phyloP scores from a whole-genome alignment of 2,888 invertebrate genomes.

The Polyommatus icarus region DNA sequence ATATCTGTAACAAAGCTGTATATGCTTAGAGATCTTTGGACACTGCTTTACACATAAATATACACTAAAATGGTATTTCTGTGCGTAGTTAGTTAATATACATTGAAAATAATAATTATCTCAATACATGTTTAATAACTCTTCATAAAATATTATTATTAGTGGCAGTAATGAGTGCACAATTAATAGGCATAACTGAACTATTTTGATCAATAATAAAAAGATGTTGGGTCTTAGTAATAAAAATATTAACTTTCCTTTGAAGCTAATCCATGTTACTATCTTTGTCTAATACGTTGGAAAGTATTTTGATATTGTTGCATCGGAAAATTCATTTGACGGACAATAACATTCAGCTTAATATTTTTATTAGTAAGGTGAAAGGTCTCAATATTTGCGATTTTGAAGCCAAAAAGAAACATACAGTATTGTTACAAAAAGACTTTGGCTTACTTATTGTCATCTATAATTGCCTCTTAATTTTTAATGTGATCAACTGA shows the following conservation, averaged over 20 bases:
- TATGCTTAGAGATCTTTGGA: slow-evolving; percentile 25
- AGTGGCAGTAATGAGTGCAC: slow-evolving; percentile 3
- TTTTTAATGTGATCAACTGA: slow-evolving; percentile 17
- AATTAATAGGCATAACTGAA: background rate
- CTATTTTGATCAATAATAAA: background rate
- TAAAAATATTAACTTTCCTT: background rate
- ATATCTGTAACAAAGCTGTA: slow-evolving; percentile 19
- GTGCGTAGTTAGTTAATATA: slow-evolving; percentile 56
- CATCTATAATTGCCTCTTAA: background rate
- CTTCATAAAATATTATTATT: background rate
- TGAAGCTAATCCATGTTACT: background rate
- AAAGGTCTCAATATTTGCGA: background rate
- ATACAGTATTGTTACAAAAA: slow-evolving; percentile 14
- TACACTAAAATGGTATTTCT: slow-evolving; percentile 36
- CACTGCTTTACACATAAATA: slow-evolving; percentile 25
- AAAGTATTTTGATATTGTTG: too few relatives aligned
- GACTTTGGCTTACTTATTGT: background rate
- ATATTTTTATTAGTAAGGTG: background rate
- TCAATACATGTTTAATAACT: background rate
- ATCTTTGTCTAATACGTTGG: background rate
- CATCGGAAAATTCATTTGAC: background rate
- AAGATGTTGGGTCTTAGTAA: background rate
- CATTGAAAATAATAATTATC: slow-evolving; percentile 34
- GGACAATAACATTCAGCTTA: background rate
- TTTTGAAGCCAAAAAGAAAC: slow-evolving; percentile 4